Conservation (phyloP, 2,888 invertebrate species). For the Heliconius ethilla region DNA sequence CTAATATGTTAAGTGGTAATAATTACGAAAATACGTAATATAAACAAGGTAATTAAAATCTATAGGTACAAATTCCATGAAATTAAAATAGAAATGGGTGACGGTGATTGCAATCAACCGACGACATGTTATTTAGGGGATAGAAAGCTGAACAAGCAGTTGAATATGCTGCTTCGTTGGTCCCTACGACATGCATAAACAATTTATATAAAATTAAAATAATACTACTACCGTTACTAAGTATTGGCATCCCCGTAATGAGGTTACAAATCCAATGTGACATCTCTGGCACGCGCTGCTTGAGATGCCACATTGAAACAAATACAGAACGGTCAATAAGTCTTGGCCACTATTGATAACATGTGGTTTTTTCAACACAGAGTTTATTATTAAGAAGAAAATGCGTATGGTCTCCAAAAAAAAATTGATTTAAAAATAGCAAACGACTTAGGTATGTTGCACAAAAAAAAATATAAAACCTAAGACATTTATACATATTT, state of each 20-base stretch:
- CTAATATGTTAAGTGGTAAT: background rate
- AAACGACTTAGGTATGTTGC: background rate
- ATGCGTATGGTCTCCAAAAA: background rate
- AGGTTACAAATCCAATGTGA: conserved; percentile 7
- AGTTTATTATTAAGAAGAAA: background rate
- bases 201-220: too few species aligned
- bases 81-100: background rate
- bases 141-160: too few species aligned
- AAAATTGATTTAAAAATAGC: background rate
- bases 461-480: background rate
- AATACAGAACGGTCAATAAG: too few species aligned
- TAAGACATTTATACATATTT: too few species aligned
- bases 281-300: background rate
- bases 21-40: background rate
- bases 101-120: too few species aligned
- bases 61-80: background rate
- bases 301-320: background rate
- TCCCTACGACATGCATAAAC: too few species aligned
- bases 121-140: too few species aligned
- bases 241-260: background rate
- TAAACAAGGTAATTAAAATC: background rate
- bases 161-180: too few species aligned
- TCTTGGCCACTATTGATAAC: background rate
- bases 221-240: too few species aligned
- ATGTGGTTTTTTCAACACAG: background rate